phyloP scores from a whole-genome alignment of 2,113 vertebrate species.

The Antigone vipio region DNA sequence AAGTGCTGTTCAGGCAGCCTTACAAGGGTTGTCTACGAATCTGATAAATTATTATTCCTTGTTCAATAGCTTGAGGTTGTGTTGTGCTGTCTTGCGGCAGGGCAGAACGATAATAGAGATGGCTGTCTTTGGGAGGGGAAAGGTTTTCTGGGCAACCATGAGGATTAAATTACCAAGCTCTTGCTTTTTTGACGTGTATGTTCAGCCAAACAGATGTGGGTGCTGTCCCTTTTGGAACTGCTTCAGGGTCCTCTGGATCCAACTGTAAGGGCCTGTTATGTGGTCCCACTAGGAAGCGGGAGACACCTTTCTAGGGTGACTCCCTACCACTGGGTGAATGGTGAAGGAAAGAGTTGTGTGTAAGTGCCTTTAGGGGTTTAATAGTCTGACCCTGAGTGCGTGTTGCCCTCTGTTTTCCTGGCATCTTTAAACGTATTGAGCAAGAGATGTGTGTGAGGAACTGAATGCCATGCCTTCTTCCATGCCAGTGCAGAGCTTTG shows the following conservation, averaged over 20 bases:
- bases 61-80: neutral
- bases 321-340: neutral
- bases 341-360: neutral
- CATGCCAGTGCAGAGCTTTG: neutral
- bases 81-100: neutral
- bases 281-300: neutral
- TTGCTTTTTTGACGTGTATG: neutral
- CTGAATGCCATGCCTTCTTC: neutral
- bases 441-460: neutral
- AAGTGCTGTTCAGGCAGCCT: neutral
- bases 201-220: neutral
- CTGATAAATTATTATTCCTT: neutral
- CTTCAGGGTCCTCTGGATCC: neutral
- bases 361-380: neutral
- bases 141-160: neutral
- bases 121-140: neutral
- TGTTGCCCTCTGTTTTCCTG: neutral
- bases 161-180: neutral
- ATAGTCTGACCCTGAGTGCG: neutral
- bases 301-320: neutral
- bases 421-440: neutral
- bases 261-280: rapidly evolving
- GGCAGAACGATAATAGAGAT: neutral
- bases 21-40: neutral
- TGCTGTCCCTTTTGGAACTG: neutral